Evolutionary conservation across 2,888 invertebrate species (phyloP).

Genomic region (Baccha elongata): DNA sequence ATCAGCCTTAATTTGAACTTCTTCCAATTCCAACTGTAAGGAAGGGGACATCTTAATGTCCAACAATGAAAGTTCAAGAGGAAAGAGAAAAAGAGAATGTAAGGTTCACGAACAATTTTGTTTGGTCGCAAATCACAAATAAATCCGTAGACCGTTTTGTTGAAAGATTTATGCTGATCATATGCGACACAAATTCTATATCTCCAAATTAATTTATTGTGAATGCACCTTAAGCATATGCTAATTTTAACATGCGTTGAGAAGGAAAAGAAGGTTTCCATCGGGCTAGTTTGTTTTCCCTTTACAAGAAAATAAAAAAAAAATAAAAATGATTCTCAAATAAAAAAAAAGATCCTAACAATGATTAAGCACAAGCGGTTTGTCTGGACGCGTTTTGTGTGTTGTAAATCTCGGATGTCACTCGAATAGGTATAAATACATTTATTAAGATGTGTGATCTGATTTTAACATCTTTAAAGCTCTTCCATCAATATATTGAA

Average conservation of each 20-base stretch:
- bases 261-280: not conserved
- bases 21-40: not conserved
- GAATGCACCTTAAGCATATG: conserved; percentile 65
- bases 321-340: conserved; percentile 4
- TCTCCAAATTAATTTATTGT: conserved; percentile 66
- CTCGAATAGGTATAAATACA: conserved; percentile 24
- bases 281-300: conserved; percentile 20
- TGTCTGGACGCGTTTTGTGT: not conserved
- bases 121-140: conserved; percentile 59
- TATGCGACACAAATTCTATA: conserved; percentile 63
- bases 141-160: conserved; percentile 66
- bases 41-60: conserved; percentile 37
- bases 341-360: conserved; percentile 18
- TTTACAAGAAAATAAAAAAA: conserved; percentile 2
- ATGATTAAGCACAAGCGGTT: conserved; percentile 32
- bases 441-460: conserved; percentile 53
- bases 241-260: conserved; percentile 43
- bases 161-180: conserved; percentile 70
- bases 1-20: conserved; percentile 70
- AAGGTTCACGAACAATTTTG: conserved; percentile 9
- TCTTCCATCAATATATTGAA: not conserved
- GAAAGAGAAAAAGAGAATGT: not conserved
- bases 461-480: conserved; percentile 48
- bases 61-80: not conserved
- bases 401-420: conserved; percentile 55